Conservation (phyloP, 2,113 vertebrate genomes). For the Stegostoma tigrinum region DNA sequence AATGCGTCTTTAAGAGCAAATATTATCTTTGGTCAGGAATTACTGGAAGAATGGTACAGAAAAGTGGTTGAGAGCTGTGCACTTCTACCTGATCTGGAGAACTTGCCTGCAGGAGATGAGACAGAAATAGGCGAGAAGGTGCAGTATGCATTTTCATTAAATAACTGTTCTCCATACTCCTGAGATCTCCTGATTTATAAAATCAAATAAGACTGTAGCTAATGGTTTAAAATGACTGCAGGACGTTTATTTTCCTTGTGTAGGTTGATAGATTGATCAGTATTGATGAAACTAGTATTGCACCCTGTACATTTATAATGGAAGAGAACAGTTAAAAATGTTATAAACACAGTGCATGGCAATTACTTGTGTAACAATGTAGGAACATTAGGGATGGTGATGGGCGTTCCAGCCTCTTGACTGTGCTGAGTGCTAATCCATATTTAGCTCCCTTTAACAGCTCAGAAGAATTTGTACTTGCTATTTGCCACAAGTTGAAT, state of each 20-base stretch:
- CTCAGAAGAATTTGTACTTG: neutral
- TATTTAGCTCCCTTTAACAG: neutral
- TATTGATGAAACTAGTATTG: neutral
- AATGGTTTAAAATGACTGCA: neutral
- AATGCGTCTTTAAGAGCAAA: slow-evolving; percentile 81
- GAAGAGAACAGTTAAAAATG: neutral
- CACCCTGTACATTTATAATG: neutral
- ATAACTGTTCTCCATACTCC: neutral
- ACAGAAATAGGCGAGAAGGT: slow-evolving; percentile 98
- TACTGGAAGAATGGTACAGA: slow-evolving; percentile 62
- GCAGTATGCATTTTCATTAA: neutral
- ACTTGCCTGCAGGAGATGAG: slow-evolving; percentile 75
- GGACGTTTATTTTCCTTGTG: neutral
- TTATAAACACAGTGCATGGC: neutral
- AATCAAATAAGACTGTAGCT: neutral
- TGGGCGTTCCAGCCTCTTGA: neutral
- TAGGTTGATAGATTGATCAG: neutral
- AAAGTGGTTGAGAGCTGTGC: slow-evolving; percentile 76
- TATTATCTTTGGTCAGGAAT: slow-evolving; percentile 75
- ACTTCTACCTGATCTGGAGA: slow-evolving; percentile 77
- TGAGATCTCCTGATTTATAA: neutral
- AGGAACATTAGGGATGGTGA: neutral
- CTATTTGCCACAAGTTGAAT: too few species aligned
- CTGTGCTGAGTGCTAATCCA: neutral
- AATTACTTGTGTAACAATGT: too few species aligned